A percentile compares a stretch with the other conserved stretches of the same genome.
These are phyloP conservation scores for Acanthosepion lycidas DNA, from an alignment of 2,888 invertebrate species.

Conservation along the genomic window DNA sequence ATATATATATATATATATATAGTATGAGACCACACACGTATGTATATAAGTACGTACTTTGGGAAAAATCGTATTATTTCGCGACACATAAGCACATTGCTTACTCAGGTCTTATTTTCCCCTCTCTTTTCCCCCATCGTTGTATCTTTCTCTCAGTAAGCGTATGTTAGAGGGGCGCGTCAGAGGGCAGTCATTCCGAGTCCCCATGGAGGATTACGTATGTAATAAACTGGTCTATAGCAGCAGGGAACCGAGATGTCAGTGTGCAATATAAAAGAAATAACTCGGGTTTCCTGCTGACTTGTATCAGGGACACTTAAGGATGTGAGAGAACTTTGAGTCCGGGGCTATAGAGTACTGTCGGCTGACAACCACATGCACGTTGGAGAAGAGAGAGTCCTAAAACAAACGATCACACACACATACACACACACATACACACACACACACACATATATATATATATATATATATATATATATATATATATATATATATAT, in stretches of 20 bases:
- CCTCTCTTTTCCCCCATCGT: neutral
- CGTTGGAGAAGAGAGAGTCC: neutral
- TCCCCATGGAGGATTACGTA: neutral
- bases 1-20: neutral
- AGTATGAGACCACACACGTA: neutral
- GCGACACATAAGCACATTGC: neutral
- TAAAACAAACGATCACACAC: no score
- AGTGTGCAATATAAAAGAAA: slow-evolving; percentile 23
- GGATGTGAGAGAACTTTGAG: neutral
- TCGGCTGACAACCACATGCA: neutral
- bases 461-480: no score
- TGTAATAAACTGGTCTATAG: neutral
- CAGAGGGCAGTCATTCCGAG: neutral
- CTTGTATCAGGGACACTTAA: neutral
- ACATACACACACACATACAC: no score
- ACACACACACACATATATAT: no score
- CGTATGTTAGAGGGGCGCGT: neutral
- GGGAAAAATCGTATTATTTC: neutral
- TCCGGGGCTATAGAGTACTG: neutral
- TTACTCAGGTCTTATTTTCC: neutral
- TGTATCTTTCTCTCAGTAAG: neutral
- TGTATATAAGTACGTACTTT: neutral
- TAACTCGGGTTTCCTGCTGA: neutral
- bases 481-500: no score
- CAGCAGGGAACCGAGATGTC: neutral